Conservation (phyloP, 2,888 invertebrate genomes). For the Corbicula japonica region DNA sequence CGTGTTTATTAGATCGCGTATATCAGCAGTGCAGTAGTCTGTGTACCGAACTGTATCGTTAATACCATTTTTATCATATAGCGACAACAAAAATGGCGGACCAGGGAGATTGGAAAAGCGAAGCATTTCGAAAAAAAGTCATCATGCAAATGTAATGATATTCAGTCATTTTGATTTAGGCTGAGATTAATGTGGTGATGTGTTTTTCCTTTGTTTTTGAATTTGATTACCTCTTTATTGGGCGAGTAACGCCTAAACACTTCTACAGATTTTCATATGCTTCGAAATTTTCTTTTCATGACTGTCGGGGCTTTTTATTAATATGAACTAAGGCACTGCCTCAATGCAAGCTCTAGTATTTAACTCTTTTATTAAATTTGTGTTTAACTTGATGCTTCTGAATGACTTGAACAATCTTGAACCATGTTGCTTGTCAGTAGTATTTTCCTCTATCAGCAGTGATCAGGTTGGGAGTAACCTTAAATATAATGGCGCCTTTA, state of each 20-base stretch:
- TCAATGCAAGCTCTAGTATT: slow-evolving; percentile 3
- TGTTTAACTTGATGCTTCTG: no score
- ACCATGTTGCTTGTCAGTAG: no score
- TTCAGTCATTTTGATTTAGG: neutral
- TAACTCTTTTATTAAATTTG: no score
- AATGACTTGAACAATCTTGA: no score
- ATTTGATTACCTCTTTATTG: neutral
- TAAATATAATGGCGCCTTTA: no score
- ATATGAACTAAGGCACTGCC: neutral
- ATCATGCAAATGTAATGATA: slow-evolving; percentile 78
- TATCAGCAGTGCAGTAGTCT: no score
- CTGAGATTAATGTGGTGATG: neutral
- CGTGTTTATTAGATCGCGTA: no score
- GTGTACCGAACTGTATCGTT: no score
- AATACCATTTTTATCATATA: no score
- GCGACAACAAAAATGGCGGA: slow-evolving; percentile 72
- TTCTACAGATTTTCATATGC: neutral
- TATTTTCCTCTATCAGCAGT: no score
- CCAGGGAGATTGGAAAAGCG: slow-evolving; percentile 77
- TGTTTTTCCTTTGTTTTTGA: no score
- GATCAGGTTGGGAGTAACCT: no score
- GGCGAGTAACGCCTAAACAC: neutral
- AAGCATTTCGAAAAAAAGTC: slow-evolving; percentile 78
- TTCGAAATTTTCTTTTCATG: neutral
- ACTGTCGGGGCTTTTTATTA: neutral